Conservation (phyloP, 2,113 vertebrate species). For the Tupaia chinensis region DNA sequence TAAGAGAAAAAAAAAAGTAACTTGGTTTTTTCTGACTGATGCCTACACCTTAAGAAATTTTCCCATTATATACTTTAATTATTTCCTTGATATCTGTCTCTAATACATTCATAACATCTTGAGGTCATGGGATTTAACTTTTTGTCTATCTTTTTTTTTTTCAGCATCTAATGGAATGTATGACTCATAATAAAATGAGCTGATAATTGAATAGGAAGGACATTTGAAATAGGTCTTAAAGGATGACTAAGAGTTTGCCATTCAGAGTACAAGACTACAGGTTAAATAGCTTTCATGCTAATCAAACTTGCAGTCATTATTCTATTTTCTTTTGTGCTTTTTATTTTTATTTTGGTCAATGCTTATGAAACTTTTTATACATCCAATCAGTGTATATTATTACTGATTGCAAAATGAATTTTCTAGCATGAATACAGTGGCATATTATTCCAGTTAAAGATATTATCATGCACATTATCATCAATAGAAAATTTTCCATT, state of each 20-base stretch:
- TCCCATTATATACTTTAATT: background rate
- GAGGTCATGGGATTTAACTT: background rate
- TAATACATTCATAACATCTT: background rate
- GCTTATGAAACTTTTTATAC: too few species aligned
- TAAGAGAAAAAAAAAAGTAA: too few species aligned
- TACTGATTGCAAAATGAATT: too few species aligned
- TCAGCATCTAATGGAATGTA: background rate
- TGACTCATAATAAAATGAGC: conserved; percentile 29
- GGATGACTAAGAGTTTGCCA: conserved; percentile 4
- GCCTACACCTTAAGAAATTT: background rate
- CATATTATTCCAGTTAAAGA: too few species aligned
- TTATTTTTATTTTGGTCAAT: too few species aligned
- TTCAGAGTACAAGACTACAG: background rate
- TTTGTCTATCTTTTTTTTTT: conserved; percentile 13
- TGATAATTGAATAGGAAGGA: background rate
- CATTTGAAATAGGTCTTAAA: background rate
- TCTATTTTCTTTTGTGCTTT: conserved; percentile 36
- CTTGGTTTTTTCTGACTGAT: background rate
- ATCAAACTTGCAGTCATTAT: background rate
- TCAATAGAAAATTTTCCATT: too few species aligned
- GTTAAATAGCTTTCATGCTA: background rate
- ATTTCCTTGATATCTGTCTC: background rate
- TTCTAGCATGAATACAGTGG: too few species aligned
- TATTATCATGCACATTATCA: too few species aligned
- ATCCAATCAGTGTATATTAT: too few species aligned